These are phyloP conservation scores for Helicoverpa assulta DNA, from an alignment of 2,888 invertebrate genomes.

Conservation along the genomic window DNA sequence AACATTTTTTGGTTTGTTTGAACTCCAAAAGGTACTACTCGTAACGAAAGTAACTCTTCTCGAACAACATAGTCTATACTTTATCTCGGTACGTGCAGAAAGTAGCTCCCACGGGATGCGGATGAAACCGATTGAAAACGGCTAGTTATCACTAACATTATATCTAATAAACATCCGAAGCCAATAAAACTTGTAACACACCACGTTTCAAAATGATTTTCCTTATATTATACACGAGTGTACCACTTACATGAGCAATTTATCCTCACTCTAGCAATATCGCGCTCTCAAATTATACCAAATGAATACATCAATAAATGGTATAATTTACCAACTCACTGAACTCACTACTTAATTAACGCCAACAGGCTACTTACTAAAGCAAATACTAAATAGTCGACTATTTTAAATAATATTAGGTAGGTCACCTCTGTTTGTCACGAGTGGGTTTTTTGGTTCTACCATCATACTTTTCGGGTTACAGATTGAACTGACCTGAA, in stretches of 20 bases:
- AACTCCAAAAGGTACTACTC: too few relatives aligned
- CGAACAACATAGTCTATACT: too few relatives aligned
- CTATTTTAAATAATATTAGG: slow-evolving; percentile 14
- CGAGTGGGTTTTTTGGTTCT: slow-evolving; percentile 41
- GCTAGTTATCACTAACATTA: not conserved
- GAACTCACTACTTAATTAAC: slow-evolving; percentile 7
- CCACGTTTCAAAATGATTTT: not conserved
- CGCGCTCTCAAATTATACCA: slow-evolving; percentile 2
- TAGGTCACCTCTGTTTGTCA: slow-evolving; percentile 31
- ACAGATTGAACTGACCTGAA: not conserved
- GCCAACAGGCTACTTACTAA: slow-evolving; percentile 19
- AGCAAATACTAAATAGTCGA: slow-evolving; percentile 14
- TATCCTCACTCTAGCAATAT: slow-evolving; percentile 5
- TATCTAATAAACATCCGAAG: not conserved
- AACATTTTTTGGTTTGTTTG: too few relatives aligned
- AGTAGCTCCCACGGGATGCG: too few relatives aligned
- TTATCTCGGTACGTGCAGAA: too few relatives aligned
- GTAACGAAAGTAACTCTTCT: too few relatives aligned
- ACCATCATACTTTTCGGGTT: slow-evolving; percentile 4
- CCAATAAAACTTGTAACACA: too few relatives aligned
- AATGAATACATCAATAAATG: slow-evolving; percentile 9
- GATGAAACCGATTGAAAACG: too few relatives aligned
- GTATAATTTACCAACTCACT: not conserved
- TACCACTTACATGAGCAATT: slow-evolving; percentile 21
- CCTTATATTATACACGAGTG: not conserved